Percentiles rank a stretch among this genome's conserved stretches.
Conservation (phyloP, 2,888 invertebrate species). For the Frankliniella intonsa region DNA sequence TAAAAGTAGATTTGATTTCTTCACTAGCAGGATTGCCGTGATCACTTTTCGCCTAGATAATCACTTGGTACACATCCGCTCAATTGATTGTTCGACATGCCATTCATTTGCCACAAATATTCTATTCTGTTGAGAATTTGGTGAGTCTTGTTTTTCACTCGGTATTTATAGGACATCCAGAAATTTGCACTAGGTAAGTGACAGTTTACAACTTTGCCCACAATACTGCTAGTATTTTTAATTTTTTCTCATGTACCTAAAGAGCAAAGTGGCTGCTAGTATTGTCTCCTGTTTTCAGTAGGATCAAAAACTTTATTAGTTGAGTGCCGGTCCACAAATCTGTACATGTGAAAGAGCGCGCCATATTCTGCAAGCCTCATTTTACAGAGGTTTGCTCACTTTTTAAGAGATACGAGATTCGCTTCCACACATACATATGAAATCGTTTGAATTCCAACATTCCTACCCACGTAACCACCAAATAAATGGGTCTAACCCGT, state of each 20-base stretch:
- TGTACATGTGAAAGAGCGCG: constrained; percentile 17
- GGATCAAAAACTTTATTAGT: neutral
- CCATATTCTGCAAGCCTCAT: neutral
- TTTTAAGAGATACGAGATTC: neutral
- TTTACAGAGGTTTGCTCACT: constrained; percentile 6
- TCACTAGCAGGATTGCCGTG: constrained; percentile 19
- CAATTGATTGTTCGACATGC: constrained; percentile 13
- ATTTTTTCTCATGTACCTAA: constrained; percentile 10
- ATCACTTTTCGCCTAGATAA: constrained; percentile 21
- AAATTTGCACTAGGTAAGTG: constrained; percentile 22
- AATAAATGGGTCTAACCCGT: too few species aligned
- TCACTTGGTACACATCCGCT: constrained; percentile 14
- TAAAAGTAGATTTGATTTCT: constrained; percentile 11
- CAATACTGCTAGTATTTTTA: constrained; percentile 25
- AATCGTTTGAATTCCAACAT: constrained; percentile 11
- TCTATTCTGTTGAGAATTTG: neutral
- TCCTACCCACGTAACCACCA: too few species aligned
- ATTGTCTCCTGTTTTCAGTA: constrained; percentile 13
- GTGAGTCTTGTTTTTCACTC: constrained; percentile 14
- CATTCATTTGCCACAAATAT: neutral
- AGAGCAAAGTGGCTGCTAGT: constrained; percentile 6
- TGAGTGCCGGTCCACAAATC: constrained; percentile 2
- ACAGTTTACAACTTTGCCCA: constrained; percentile 17
- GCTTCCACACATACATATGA: neutral
- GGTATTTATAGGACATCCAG: constrained; percentile 18